Evolutionary conservation across 2,113 vertebrate species (phyloP).

Genomic region (Brachionichthys hirsutus): DNA sequence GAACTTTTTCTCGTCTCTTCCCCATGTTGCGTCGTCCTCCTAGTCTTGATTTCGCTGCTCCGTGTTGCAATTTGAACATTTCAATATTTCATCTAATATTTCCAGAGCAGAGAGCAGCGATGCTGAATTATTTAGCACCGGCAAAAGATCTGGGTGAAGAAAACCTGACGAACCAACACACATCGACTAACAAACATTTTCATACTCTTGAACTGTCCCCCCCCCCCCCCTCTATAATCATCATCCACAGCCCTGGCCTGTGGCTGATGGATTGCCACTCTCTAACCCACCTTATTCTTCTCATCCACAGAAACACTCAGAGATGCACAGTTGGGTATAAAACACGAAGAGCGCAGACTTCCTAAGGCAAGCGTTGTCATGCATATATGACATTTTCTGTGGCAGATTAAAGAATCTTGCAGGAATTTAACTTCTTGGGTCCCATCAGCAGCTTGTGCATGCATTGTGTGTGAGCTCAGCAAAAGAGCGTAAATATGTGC

Average conservation of each 20-base stretch:
- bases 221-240: slow-evolving; percentile 44
- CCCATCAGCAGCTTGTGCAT: slow-evolving; percentile 14
- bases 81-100: slow-evolving; percentile 71
- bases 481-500: slow-evolving; percentile 13
- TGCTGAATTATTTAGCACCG: slow-evolving; percentile 67
- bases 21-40: neutral
- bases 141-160: slow-evolving; percentile 54
- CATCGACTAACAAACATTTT: slow-evolving; percentile 17
- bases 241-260: slow-evolving; percentile 52
- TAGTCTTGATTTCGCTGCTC: slow-evolving; percentile 40
- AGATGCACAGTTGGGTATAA: neutral
- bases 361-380: slow-evolving; percentile 34
- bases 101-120: slow-evolving; percentile 51
- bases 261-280: slow-evolving; percentile 60
- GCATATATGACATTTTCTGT: slow-evolving; percentile 46
- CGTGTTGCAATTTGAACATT: slow-evolving; percentile 64
- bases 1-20: slow-evolving; percentile 2
- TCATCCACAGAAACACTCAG: slow-evolving; percentile 5
- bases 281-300: slow-evolving; percentile 30
- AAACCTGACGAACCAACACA: slow-evolving; percentile 9
- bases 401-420: slow-evolving; percentile 21
- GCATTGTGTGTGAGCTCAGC: too few relatives aligned
- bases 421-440: slow-evolving; percentile 36
- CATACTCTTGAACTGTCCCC: slow-evolving; percentile 55
- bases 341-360: too few relatives aligned